phyloP scores from a whole-genome alignment of 2,113 vertebrate species.

The Noctilio leporinus region DNA sequence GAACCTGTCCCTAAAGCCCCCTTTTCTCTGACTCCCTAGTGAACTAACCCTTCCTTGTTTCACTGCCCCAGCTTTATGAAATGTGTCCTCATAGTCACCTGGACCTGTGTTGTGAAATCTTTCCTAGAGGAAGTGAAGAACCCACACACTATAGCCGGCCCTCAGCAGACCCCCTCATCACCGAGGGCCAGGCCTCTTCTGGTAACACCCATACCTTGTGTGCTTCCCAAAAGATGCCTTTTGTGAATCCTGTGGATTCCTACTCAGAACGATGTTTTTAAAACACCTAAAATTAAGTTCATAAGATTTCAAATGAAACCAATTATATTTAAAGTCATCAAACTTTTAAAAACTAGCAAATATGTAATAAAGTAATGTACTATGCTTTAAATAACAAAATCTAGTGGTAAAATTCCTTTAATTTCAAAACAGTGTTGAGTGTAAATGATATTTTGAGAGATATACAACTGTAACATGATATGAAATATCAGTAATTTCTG shows the following conservation, averaged over 20 bases:
- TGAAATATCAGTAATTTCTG: not conserved
- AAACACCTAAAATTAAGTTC: not conserved
- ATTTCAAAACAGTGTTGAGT: slow-evolving; percentile 16
- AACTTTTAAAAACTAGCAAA: not conserved
- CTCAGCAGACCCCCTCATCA: no score
- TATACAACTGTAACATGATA: not conserved
- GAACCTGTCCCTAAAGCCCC: no score
- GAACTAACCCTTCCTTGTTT: no score
- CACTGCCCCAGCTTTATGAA: no score
- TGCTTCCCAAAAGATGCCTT: not conserved
- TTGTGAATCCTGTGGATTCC: not conserved
- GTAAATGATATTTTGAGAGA: not conserved
- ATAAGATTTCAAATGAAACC: slow-evolving; percentile 1
- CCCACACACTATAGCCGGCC: no score
- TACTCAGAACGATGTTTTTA: not conserved
- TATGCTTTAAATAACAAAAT: not conserved
- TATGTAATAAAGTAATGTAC: not conserved
- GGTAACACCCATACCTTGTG: not conserved
- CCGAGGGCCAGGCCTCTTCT: no score
- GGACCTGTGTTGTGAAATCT: no score
- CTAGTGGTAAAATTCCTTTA: not conserved
- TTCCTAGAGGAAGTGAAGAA: no score
- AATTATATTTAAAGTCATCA: not conserved
- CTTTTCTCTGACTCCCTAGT: no score
- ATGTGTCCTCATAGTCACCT: no score